A percentile compares a stretch with the other conserved stretches of the same genome.
Evolutionary conservation across 1,140 invertebrate genomes (phyloP).

Genomic region (Drosophila ananassae): DNA sequence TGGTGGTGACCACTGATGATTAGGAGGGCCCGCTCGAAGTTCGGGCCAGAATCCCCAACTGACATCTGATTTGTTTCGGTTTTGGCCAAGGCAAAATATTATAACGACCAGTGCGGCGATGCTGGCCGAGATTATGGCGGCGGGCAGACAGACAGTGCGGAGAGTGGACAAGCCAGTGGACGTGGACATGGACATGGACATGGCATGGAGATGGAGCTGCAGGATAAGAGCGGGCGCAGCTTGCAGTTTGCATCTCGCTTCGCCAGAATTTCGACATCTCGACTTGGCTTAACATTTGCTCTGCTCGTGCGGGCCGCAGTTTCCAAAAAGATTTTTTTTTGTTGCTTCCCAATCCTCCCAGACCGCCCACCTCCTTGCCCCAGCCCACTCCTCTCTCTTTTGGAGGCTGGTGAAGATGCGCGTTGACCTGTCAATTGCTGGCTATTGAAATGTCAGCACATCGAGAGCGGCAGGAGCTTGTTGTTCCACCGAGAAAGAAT

Average conservation of each 20-base stretch:
- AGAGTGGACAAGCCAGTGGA: slow-evolving; percentile 5
- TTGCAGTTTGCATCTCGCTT: slow-evolving; percentile 50
- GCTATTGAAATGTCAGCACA: slow-evolving; percentile 84
- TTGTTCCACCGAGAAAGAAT: slow-evolving; percentile 8
- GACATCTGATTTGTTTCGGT: slow-evolving; percentile 82
- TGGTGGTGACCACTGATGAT: slow-evolving; percentile 32
- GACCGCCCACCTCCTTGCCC: background rate
- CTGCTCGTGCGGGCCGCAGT: slow-evolving; percentile 47
- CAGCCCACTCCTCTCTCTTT: background rate
- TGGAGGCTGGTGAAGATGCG: slow-evolving; percentile 52
- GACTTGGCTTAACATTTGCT: slow-evolving; percentile 28
- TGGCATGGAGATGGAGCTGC: slow-evolving; percentile 40
- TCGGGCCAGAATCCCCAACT: slow-evolving; percentile 51
- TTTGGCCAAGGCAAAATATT: slow-evolving; percentile 76
- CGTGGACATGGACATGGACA: slow-evolving; percentile 25
- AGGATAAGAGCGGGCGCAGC: slow-evolving; percentile 32
- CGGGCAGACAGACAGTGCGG: slow-evolving; percentile 13
- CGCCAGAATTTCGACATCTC: slow-evolving; percentile 59
- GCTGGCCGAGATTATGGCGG: slow-evolving; percentile 55
- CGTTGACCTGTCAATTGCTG: slow-evolving; percentile 84
- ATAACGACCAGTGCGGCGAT: slow-evolving; percentile 76
- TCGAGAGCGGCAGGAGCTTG: slow-evolving; percentile 22
- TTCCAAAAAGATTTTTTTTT: slow-evolving; percentile 3
- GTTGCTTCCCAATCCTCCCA: background rate
- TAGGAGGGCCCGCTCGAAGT: slow-evolving; percentile 36